Percentiles rank a stretch among this genome's conserved stretches.
Evolutionary conservation across 1,140 invertebrate genomes (phyloP).

Genomic region (Pseudomyrmex dendroicus): DNA sequence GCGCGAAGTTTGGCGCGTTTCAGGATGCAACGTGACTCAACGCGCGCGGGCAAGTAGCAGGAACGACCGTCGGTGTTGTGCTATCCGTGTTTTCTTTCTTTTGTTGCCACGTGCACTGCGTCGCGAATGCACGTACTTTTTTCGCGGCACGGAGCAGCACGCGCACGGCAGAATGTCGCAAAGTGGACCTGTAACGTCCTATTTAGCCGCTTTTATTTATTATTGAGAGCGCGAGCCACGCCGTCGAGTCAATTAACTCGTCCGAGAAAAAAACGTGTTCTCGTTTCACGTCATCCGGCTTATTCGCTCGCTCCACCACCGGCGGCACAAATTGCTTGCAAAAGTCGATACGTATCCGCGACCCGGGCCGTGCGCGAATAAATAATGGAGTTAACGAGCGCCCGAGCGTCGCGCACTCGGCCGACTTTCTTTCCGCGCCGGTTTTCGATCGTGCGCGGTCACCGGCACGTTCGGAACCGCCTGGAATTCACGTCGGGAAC

Average conservation of each 20-base stretch:
- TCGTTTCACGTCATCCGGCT: conserved; percentile 15
- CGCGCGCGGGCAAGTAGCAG: not conserved
- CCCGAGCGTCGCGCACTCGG: conserved; percentile 28
- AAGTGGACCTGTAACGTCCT: conserved; percentile 41
- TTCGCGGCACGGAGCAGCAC: not conserved
- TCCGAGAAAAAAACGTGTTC: conserved; percentile 47
- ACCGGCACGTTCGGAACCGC: not conserved
- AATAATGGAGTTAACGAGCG: conserved; percentile 65
- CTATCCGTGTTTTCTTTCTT: not conserved
- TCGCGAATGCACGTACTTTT: conserved; percentile 31
- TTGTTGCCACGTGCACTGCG: conserved; percentile 17
- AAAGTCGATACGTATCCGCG: conserved; percentile 45
- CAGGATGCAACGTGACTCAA: conserved; percentile 33
- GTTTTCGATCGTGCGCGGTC: conserved; percentile 20
- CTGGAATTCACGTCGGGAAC: conserved; percentile 46
- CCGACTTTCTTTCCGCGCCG: conserved; percentile 53
- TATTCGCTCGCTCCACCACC: conserved; percentile 12
- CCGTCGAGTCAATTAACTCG: conserved; percentile 71
- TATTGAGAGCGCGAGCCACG: conserved; percentile 33
- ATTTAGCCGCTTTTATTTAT: conserved; percentile 65
- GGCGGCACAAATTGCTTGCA: conserved; percentile 30
- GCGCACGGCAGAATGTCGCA: conserved; percentile 49
- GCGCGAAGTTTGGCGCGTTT: conserved; percentile 26
- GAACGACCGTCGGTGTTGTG: conserved; percentile 19
- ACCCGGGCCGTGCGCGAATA: conserved; percentile 56